Evolutionary conservation across 2,113 vertebrate species (phyloP).

Genomic region (Brachypodius melanocephalos): DNA sequence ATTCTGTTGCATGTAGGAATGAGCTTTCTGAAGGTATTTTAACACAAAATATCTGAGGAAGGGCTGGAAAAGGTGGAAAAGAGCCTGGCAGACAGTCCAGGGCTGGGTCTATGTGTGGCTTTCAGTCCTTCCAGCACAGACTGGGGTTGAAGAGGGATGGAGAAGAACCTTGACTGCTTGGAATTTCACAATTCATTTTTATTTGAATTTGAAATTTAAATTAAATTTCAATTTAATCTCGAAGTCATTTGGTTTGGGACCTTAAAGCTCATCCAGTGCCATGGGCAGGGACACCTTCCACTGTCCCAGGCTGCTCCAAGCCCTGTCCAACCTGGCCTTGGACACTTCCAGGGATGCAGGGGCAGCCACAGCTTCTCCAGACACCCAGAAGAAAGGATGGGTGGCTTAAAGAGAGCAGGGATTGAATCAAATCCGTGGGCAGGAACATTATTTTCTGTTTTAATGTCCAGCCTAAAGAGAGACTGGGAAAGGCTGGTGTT

Average conservation of each 20-base stretch:
- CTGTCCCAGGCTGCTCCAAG: neutral
- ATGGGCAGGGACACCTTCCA: neutral
- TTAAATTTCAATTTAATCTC: too few relatives aligned
- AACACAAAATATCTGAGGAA: neutral
- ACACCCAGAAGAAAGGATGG: neutral
- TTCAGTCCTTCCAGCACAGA: neutral
- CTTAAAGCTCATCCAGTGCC: neutral
- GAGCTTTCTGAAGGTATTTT: neutral
- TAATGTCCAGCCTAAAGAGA: neutral
- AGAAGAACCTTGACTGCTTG: neutral
- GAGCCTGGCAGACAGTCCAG: neutral
- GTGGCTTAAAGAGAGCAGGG: neutral
- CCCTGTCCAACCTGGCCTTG: neutral
- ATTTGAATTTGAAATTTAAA: too few relatives aligned
- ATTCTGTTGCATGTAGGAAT: neutral
- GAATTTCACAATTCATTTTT: neutral
- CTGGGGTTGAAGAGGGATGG: accelerated
- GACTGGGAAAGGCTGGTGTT: neutral
- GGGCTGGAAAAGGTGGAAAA: neutral
- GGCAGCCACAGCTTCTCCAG: neutral
- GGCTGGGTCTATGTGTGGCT: neutral
- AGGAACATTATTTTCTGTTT: neutral
- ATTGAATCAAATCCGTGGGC: neutral
- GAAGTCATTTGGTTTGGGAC: neutral
- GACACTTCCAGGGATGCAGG: neutral